Evolutionary conservation across 2,113 vertebrate genomes (phyloP), one percentile per base, ranked within the genome.

Genomic region (Cavia aperea): DNA sequence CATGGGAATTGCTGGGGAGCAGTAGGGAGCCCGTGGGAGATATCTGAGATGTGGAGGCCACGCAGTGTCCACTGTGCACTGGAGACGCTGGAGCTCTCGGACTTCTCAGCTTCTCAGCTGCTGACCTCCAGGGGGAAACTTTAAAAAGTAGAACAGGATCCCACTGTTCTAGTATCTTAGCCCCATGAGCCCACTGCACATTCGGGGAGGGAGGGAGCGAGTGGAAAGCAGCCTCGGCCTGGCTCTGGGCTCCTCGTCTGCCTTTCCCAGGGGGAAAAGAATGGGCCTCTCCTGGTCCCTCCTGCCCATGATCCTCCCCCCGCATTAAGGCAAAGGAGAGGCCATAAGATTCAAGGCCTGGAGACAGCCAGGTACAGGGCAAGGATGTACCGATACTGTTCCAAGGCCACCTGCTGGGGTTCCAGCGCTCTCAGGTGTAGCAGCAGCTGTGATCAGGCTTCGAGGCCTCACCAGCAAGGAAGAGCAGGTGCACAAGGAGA

Each of bases 371-470:
- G 51, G 73, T 16, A 11, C n/a, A 12, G 2, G 4, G 73, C 66
- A 23, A 66, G 1, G 23, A 19, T 13, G 85, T 23, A 0, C 26
- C 33, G 66, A 46, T 6, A 1, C 13, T 4, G 7, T 58, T 18
- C 49, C 0, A 0, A 79, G 16, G 18, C 29, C 54, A 21, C 21
- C 54, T 77, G 43, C 13, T 4, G 36, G 19, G 43, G 87, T 49
- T 8, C 84, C 0, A 1, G 33, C 19, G 31, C 72, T 46, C 70
- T 6, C 7, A 65, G 16, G 2, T 13, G 33, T 33, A 54, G 54
- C 54, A 5, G 36, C 66, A 11, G 56, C 0, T 21, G 7, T 14
- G 4, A 1, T 0, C 3, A 21, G 78, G 29, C 24, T 13, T 5
- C n/a, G 51, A 16, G 43, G 36, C 85, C 73, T 70, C 58, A 4